These are phyloP conservation scores for Cyphomyrus plagiostoma DNA, from an alignment of 2,113 vertebrate genomes.

Conservation along the genomic window DNA sequence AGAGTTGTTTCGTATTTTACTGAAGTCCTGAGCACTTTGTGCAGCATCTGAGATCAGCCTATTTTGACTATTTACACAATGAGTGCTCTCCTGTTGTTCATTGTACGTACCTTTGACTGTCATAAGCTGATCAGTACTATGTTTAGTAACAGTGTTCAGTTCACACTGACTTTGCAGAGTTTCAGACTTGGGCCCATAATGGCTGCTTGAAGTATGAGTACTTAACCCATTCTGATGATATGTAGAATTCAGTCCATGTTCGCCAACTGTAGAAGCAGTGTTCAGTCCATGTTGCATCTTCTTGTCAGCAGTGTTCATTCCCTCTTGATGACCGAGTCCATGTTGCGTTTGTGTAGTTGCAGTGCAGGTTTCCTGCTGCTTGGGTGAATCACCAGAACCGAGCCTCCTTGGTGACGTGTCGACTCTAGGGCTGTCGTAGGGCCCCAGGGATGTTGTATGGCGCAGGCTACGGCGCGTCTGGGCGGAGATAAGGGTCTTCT, in stretches of 20 bases:
- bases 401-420: conserved; percentile 1
- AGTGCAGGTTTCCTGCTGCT: conserved; percentile 13
- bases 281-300: conserved; percentile 23
- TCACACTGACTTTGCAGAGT: background rate
- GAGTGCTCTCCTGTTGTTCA: background rate
- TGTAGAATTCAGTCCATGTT: conserved; percentile 21
- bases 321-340: conserved; percentile 15
- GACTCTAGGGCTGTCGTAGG: conserved; percentile 31
- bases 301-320: conserved; percentile 33
- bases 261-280: background rate
- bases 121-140: background rate
- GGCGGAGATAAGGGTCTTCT: conserved; percentile 57
- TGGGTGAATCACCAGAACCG: background rate
- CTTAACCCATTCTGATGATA: background rate
- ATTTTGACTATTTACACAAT: background rate
- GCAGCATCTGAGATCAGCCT: conserved; percentile 21
- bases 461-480: conserved; percentile 61
- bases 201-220: conserved; percentile 26
- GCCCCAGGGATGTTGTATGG: conserved; percentile 41
- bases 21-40: conserved; percentile 22
- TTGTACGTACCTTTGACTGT: background rate
- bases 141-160: conserved; percentile 24
- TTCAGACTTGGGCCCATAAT: conserved; percentile 18
- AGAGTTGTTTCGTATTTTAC: conserved; percentile 15
- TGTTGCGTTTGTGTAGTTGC: conserved; percentile 23